Conservation (phyloP, 2,797 vertebrate species). For the Oophaga sylvatica region DNA sequence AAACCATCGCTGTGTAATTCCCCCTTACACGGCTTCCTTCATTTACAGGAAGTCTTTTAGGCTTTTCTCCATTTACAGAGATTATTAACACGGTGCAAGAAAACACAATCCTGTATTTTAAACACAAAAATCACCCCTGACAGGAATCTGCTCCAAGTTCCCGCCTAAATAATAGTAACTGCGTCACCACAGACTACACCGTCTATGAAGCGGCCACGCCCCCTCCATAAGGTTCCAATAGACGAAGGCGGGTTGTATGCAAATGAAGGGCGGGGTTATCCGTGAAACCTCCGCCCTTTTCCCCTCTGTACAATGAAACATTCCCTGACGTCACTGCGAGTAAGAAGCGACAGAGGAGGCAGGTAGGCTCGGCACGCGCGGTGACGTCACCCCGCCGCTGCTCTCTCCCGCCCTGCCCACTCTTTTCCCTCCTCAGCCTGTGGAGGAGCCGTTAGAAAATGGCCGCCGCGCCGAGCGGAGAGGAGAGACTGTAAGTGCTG, state of each 20-base stretch:
- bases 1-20: no score
- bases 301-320: constrained; percentile 20
- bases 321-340: constrained; percentile 35
- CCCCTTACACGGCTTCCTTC: no score
- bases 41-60: no score
- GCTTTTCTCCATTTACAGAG: not conserved
- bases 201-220: not conserved
- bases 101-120: not conserved
- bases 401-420: constrained; percentile 47
- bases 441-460: constrained; percentile 74
- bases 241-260: not conserved
- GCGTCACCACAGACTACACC: not conserved
- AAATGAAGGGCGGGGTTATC: not conserved
- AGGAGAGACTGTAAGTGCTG: constrained; percentile 84
- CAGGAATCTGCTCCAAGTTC: not conserved
- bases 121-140: no score
- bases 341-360: constrained; percentile 11
- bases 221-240: not conserved
- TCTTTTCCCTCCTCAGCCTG: constrained; percentile 53
- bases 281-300: not conserved
- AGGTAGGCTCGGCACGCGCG: constrained; percentile 56
- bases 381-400: constrained; percentile 49
- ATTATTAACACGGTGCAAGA: not conserved
- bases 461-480: constrained; percentile 88
- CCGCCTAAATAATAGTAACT: not conserved